Percentiles rank a stretch among this genome's conserved stretches.
Evolutionary conservation across 2,888 invertebrate species (phyloP).

Genomic region (Cantharis nigra): DNA sequence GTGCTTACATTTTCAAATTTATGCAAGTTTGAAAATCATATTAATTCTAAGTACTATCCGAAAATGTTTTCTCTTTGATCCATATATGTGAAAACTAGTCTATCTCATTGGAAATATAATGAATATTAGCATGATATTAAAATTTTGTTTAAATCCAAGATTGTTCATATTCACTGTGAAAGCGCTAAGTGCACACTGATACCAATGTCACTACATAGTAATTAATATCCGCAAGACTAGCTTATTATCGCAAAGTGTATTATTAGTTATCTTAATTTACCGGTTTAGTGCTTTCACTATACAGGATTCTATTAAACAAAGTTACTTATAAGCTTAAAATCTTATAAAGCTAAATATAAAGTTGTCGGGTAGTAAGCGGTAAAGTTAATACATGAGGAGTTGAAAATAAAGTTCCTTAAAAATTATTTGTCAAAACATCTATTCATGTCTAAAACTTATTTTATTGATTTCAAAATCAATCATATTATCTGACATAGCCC

Average conservation of each 20-base stretch:
- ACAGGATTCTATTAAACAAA: background rate
- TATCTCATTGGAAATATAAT: background rate
- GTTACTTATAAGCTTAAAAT: background rate
- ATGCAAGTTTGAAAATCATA: background rate
- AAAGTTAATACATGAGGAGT: background rate
- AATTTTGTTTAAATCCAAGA: background rate
- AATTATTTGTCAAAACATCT: background rate
- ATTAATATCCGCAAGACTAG: background rate
- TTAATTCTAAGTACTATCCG: background rate
- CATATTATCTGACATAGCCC: background rate
- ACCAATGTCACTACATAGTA: background rate
- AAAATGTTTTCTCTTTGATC: background rate
- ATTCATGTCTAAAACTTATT: background rate
- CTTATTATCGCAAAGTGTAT: background rate
- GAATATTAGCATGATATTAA: background rate
- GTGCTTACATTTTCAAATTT: constrained; percentile 8
- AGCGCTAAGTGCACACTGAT: background rate
- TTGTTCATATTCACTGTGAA: background rate
- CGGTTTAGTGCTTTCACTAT: background rate
- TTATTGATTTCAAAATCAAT: background rate
- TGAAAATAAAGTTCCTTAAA: background rate
- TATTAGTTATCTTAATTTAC: background rate
- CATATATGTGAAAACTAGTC: background rate
- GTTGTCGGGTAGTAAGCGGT: background rate
- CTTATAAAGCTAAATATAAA: background rate